Evolutionary conservation across 1,140 invertebrate species (phyloP).

Genomic region (Bombus pascuorum): DNA sequence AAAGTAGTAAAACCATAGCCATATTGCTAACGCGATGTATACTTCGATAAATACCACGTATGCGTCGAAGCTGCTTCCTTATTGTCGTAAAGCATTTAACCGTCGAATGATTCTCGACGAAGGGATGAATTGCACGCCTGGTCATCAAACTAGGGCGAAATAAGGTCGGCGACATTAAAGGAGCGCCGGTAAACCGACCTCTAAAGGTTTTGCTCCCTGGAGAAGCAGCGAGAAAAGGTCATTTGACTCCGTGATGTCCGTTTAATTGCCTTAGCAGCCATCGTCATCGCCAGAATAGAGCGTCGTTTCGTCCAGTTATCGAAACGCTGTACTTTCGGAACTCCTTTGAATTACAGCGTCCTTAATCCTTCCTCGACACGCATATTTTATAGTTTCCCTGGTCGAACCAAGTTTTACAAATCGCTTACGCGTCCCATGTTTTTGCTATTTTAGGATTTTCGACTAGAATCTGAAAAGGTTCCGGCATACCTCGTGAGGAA

Average conservation of each 20-base stretch:
- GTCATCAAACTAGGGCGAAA: background rate
- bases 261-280: constrained; percentile 6
- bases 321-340: background rate
- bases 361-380: background rate
- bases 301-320: background rate
- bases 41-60: no score
- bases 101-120: background rate
- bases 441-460: background rate
- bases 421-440: no score
- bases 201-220: constrained; percentile 10
- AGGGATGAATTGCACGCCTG: background rate
- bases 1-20: no score
- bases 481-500: background rate
- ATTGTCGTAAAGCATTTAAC: no score
- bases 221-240: constrained; percentile 16
- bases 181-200: background rate
- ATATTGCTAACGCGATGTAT: no score
- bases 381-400: no score
- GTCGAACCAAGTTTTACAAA: no score
- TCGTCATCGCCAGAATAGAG: background rate
- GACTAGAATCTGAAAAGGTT: background rate
- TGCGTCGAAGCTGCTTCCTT: no score
- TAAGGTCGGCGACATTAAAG: constrained; percentile 6
- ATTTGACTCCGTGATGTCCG: background rate
- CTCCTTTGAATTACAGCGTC: background rate